A percentile compares a stretch with the other conserved stretches of the same genome.
Conservation (phyloP, 2,113 vertebrate species). For the Cyanoramphus novaezelandiae region DNA sequence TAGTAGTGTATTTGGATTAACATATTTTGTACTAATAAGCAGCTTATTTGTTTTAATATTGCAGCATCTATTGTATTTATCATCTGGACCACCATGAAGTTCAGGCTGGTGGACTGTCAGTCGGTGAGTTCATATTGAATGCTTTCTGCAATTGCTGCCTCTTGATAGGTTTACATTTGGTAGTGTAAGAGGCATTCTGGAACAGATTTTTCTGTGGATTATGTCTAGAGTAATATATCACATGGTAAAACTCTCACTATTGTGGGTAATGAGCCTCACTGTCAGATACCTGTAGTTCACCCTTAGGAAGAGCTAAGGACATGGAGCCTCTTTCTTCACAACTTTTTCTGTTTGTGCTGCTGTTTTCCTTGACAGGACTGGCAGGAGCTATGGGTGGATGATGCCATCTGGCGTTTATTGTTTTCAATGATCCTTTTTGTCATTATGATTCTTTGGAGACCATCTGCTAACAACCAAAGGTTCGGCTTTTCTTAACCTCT, state of each 20-base stretch:
- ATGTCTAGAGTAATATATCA: neutral
- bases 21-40: neutral
- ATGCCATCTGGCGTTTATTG: slow-evolving; percentile 94
- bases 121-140: slow-evolving; percentile 79
- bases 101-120: slow-evolving; percentile 93
- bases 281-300: neutral
- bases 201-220: neutral
- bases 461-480: slow-evolving; percentile 95
- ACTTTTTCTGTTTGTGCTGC: neutral
- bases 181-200: neutral
- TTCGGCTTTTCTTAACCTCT: slow-evolving; percentile 57
- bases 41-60: slow-evolving; percentile 6
- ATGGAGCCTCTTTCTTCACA: neutral
- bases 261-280: neutral
- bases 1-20: neutral
- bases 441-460: slow-evolving; percentile 94
- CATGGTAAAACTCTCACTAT: neutral
- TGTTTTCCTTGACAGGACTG: slow-evolving; percentile 81
- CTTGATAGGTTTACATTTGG: neutral
- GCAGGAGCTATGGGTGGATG: slow-evolving; percentile 95
- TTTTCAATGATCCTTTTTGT: slow-evolving; percentile 96
- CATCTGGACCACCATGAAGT: slow-evolving; percentile 96
- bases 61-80: slow-evolving; percentile 94
- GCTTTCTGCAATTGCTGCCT: neutral
- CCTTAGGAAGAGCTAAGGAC: neutral